Percentiles rank a stretch among this genome's conserved stretches.
These are phyloP conservation scores for Lacerta agilis DNA, from an alignment of 2,797 vertebrate species.

Conservation along the genomic window DNA sequence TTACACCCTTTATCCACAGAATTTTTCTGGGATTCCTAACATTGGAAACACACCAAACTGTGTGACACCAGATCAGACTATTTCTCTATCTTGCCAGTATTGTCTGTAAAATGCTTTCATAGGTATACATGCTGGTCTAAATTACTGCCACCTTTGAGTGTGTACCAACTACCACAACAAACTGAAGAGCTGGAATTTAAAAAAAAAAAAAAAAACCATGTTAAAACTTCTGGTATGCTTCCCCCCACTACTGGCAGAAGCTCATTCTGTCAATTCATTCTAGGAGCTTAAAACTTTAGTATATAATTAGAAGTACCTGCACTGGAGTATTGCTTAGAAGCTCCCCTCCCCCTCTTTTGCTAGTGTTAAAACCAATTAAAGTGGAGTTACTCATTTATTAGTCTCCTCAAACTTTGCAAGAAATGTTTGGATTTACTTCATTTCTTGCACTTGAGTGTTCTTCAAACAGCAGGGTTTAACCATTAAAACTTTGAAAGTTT, in stretches of 20 bases:
- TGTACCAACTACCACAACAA: conserved; percentile 17
- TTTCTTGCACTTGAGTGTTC: conserved; percentile 5
- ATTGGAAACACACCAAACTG: background rate
- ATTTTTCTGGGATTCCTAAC: background rate
- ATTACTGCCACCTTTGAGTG: background rate
- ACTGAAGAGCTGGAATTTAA: conserved; percentile 23
- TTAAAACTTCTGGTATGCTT: background rate
- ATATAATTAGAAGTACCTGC: background rate
- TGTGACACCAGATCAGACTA: background rate
- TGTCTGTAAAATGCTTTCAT: background rate
- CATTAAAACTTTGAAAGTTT: background rate
- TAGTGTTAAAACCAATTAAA: background rate
- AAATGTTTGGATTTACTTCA: background rate
- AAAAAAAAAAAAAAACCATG: conserved; percentile 29
- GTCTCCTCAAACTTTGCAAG: background rate
- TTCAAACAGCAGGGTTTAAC: background rate
- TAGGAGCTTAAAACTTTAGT: conserved; percentile 16
- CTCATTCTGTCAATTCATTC: conserved; percentile 11
- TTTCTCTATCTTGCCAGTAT: background rate
- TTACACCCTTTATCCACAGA: background rate
- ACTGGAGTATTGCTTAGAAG: background rate
- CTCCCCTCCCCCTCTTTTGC: background rate
- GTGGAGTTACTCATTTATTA: background rate
- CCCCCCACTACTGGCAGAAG: conserved; percentile 9
- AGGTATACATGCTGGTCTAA: background rate